A percentile compares a stretch with the other conserved stretches of the same genome.
These are phyloP conservation scores for Amia ocellicauda DNA, from an alignment of 2,113 vertebrate genomes.

Conservation along the genomic window DNA sequence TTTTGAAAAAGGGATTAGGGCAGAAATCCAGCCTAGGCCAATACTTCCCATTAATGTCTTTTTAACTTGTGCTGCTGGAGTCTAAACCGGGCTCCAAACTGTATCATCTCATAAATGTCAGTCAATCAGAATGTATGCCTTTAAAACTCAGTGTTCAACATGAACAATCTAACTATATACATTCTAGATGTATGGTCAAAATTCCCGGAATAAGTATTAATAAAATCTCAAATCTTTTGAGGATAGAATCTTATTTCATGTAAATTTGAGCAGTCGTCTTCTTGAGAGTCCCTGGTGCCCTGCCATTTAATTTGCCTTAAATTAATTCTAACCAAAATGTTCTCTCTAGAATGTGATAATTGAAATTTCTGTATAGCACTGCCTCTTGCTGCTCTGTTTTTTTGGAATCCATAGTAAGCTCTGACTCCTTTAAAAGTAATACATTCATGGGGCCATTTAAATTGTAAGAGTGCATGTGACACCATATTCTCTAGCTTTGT, in stretches of 20 bases:
- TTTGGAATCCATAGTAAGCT: no score
- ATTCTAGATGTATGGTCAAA: background rate
- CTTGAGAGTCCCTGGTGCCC: no score
- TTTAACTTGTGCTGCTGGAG: constrained; percentile 1
- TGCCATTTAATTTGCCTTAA: no score
- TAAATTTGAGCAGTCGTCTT: constrained; percentile 1
- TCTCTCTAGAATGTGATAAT: no score
- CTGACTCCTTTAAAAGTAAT: no score
- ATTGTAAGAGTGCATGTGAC: no score
- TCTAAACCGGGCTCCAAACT: background rate
- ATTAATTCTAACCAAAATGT: no score
- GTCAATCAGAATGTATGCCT: background rate
- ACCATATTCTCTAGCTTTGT: no score
- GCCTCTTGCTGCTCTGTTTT: no score
- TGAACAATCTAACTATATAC: constrained; percentile 6
- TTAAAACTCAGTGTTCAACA: constrained; percentile 2
- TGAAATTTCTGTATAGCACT: no score
- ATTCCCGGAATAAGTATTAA: background rate
- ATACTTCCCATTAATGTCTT: constrained; percentile 1
- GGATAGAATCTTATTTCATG: background rate
- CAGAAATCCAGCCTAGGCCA: background rate
- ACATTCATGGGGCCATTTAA: no score
- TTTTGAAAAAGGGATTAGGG: no score
- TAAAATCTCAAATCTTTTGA: background rate
- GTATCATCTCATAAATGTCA: background rate